Conservation (phyloP, 1,140 invertebrate species). For the Drosophila sp. region DNA sequence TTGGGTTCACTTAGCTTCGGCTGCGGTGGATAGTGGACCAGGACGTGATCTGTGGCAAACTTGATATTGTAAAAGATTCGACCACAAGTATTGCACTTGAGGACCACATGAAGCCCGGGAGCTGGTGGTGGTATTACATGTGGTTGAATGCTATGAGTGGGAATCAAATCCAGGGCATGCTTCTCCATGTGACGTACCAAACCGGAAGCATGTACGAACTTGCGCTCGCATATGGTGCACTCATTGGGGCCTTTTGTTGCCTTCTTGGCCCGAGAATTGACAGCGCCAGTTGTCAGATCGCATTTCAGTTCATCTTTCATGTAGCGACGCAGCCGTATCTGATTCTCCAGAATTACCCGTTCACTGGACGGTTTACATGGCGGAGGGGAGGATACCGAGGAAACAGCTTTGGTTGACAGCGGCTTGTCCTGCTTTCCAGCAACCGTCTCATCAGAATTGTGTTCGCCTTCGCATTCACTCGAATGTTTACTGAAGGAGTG, state of each 20-base stretch:
- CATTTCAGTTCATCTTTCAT: constrained; percentile 77
- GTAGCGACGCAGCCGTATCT: constrained; percentile 67
- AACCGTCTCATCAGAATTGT: constrained; percentile 21
- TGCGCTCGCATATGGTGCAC: constrained; percentile 77
- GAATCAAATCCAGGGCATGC: constrained; percentile 72
- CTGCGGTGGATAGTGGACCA: constrained; percentile 31
- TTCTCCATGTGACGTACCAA: constrained; percentile 81
- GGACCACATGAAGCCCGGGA: constrained; percentile 46
- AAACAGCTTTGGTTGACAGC: neutral
- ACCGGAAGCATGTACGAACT: constrained; percentile 79
- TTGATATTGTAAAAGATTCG: constrained; percentile 62
- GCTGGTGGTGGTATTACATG: constrained; percentile 12
- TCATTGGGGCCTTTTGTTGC: constrained; percentile 59
- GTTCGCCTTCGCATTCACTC: constrained; percentile 32
- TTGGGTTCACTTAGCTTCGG: neutral
- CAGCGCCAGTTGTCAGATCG: constrained; percentile 48
- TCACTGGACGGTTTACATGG: constrained; percentile 32
- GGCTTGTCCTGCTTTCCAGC: constrained; percentile 4
- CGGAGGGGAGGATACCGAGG: neutral
- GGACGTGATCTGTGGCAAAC: constrained; percentile 53
- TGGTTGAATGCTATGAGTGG: constrained; percentile 32
- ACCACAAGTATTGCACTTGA: constrained; percentile 69
- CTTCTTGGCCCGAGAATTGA: constrained; percentile 45
- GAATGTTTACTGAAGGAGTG: constrained; percentile 49
- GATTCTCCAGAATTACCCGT: constrained; percentile 66